Evolutionary conservation across 1,140 invertebrate species (phyloP).

Genomic region (Mactra quadrangularis): DNA sequence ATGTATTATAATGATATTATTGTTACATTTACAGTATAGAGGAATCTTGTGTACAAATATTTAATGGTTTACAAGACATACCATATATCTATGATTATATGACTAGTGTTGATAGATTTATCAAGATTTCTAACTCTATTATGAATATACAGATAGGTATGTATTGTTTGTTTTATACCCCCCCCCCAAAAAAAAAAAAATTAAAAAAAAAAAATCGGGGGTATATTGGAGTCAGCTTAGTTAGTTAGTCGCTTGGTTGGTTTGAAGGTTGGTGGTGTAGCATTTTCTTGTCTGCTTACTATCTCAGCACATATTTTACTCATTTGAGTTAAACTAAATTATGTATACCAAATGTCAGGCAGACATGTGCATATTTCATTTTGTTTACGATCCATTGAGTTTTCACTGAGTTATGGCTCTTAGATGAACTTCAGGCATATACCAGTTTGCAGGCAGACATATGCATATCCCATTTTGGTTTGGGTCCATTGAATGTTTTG

Average conservation of each 20-base stretch:
- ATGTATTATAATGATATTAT: too few relatives aligned
- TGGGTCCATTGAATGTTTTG: too few relatives aligned
- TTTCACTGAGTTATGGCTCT: too few relatives aligned
- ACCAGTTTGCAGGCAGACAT: too few relatives aligned
- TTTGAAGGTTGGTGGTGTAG: background rate
- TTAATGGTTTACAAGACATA: background rate
- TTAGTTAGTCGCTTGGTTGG: background rate
- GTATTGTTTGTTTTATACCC: background rate
- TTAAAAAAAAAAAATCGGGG: background rate
- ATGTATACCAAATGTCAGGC: background rate
- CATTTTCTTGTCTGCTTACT: too few relatives aligned
- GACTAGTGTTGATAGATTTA: background rate
- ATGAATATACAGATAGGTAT: constrained; percentile 27
- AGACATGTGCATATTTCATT: too few relatives aligned
- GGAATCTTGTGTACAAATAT: constrained; percentile 3
- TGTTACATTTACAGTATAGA: constrained; percentile 33
- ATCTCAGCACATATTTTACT: background rate
- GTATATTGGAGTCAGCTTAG: background rate
- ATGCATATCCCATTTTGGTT: too few relatives aligned
- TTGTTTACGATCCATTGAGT: too few relatives aligned
- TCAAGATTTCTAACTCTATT: constrained; percentile 23
- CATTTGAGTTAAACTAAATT: background rate
- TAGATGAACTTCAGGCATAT: too few relatives aligned
- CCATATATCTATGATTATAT: constrained; percentile 4
- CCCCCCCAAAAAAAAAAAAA: background rate